Percentiles rank a stretch among this genome's conserved stretches.
Conservation (phyloP, 2,113 vertebrate genomes). For the Callaeas wilsoni region DNA sequence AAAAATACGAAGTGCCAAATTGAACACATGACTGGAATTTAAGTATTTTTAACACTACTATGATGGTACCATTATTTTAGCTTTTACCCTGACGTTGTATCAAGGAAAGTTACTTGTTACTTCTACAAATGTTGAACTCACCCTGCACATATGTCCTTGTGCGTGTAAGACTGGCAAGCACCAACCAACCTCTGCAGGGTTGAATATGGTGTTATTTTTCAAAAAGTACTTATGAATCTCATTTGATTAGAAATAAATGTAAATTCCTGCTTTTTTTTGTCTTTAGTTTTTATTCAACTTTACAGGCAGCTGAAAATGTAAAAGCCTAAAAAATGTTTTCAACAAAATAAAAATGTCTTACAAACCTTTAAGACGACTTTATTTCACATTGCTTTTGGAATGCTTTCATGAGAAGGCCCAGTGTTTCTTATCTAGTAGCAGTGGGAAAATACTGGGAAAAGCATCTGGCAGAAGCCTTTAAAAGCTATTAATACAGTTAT, state of each 20-base stretch:
- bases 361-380: background rate
- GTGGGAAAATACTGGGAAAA: background rate
- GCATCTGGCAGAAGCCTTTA: background rate
- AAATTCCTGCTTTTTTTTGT: background rate
- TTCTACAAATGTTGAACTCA: background rate
- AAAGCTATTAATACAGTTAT: background rate
- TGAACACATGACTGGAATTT: background rate
- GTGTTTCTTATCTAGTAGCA: background rate
- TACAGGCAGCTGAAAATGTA: background rate
- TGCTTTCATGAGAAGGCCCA: background rate
- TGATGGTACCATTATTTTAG: background rate
- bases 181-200: background rate
- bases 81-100: background rate
- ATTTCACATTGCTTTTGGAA: background rate
- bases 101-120: background rate
- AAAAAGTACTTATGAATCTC: background rate
- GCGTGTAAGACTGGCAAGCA: rapidly evolving
- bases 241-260: background rate
- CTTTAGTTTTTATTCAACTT: background rate
- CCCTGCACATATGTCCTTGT: rapidly evolving
- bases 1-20: background rate
- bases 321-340: background rate
- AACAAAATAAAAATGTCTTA: background rate
- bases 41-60: background rate
- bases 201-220: background rate